Conservation (phyloP, 2,888 invertebrate species). For the Aphidoletes aphidimyza region DNA sequence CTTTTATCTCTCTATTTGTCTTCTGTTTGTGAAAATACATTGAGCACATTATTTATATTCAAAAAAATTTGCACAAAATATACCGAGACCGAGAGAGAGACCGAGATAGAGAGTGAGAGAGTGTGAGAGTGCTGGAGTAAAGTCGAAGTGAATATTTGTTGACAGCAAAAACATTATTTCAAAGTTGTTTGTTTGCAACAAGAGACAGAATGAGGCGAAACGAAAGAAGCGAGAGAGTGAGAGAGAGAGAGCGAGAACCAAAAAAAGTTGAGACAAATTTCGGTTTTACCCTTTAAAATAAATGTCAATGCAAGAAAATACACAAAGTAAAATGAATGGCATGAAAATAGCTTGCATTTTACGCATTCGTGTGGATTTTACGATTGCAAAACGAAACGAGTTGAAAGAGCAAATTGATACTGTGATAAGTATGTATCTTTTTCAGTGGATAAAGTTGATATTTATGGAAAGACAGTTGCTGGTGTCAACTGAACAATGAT, state of each 20-base stretch:
- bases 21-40: neutral
- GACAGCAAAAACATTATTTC: constrained; percentile 34
- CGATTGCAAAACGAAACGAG: neutral
- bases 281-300: neutral
- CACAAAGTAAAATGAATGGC: constrained; percentile 31
- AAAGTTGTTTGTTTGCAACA: neutral
- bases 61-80: neutral
- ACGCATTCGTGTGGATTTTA: constrained; percentile 4
- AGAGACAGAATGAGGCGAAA: neutral
- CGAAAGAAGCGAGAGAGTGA: neutral
- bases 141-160: constrained; percentile 38
- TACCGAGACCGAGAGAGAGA: neutral
- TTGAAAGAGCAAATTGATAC: constrained; percentile 15
- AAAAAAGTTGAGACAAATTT: too few species aligned
- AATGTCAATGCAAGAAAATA: constrained; percentile 11
- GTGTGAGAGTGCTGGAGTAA: neutral
- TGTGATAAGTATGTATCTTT: constrained; percentile 37
- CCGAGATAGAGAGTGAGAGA: neutral
- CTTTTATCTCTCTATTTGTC: constrained; percentile 34
- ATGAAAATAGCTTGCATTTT: constrained; percentile 1
- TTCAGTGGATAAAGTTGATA: constrained; percentile 19
- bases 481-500: neutral
- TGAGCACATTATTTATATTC: constrained; percentile 35
- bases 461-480: constrained; percentile 18
- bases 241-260: too few species aligned